A percentile compares a stretch with the other conserved stretches of the same genome.
phyloP scores from a whole-genome alignment of 2,797 vertebrate genomes.

The Denticeps clupeoides region DNA sequence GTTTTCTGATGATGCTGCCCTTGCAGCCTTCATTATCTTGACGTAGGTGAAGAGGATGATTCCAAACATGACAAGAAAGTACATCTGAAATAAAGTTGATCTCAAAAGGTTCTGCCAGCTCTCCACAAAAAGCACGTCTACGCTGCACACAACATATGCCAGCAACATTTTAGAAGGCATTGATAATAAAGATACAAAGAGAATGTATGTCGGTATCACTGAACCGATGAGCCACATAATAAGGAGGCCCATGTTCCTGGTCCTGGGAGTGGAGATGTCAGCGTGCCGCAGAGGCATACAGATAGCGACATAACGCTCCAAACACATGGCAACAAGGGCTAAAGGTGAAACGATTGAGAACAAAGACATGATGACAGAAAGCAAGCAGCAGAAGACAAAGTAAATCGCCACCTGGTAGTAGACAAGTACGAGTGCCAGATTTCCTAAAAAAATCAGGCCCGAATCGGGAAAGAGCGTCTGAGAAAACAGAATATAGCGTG shows the following conservation, averaged over 20 bases:
- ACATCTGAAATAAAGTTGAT: not conserved
- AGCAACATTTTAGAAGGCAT: no score
- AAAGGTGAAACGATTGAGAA: conserved; percentile 25
- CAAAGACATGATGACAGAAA: conserved; percentile 21
- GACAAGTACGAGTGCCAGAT: conserved; percentile 20
- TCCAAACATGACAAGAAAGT: not conserved
- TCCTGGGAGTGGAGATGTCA: conserved; percentile 23
- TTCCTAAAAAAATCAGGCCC: conserved; percentile 23
- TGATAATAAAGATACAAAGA: no score
- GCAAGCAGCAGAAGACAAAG: conserved; percentile 24
- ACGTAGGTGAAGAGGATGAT: not conserved
- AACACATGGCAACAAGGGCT: conserved; percentile 33
- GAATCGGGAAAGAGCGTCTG: conserved; percentile 31
- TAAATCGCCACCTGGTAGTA: conserved; percentile 17
- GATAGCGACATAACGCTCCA: conserved; percentile 37
- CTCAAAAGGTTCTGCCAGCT: not conserved
- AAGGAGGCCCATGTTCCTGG: conserved; percentile 10
- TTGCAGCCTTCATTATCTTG: not conserved
- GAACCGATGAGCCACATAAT: conserved; percentile 22
- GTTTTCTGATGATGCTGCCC: not conserved
- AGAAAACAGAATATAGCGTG: conserved; percentile 35
- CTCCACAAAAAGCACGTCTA: not conserved
- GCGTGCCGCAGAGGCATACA: conserved; percentile 30
- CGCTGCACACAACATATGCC: no score
- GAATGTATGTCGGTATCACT: no score